Conservation (phyloP, 2,797 vertebrate genomes). For the Anguilla marmorata region DNA sequence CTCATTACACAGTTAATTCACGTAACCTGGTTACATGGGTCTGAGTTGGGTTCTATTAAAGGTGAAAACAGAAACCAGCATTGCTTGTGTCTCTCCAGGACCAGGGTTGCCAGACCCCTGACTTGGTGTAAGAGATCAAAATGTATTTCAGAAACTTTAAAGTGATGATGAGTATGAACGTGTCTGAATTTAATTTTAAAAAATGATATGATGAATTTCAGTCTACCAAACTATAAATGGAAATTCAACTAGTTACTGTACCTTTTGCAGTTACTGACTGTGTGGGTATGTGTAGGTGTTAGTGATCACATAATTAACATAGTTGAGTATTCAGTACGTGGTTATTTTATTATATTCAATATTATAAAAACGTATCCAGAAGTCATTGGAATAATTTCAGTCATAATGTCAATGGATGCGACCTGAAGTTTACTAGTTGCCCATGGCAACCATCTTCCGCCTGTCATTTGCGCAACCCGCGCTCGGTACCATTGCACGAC, state of each 20-base stretch:
- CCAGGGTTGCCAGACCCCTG: too few species aligned
- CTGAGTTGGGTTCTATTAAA: too few species aligned
- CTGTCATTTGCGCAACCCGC: not conserved
- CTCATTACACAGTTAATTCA: too few species aligned
- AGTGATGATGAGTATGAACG: not conserved
- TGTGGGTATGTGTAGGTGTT: too few species aligned
- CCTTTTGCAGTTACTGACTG: not conserved
- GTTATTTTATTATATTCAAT: not conserved
- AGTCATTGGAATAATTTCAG: not conserved
- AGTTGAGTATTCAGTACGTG: not conserved
- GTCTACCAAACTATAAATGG: too few species aligned
- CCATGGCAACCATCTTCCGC: constrained; percentile 7
- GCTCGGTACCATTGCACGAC: not conserved
- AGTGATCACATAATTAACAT: too few species aligned
- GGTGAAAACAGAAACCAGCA: too few species aligned
- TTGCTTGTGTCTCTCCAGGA: too few species aligned
- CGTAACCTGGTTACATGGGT: too few species aligned
- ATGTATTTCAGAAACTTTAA: not conserved
- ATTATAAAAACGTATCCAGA: not conserved
- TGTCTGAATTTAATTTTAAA: not conserved
- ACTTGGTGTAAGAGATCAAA: not conserved
- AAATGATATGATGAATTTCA: not conserved
- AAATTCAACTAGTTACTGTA: not conserved
- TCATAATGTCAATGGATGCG: not conserved
- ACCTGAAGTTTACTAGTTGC: constrained; percentile 11